Conservation (phyloP, 2,888 invertebrate genomes). For the Monoplex corrugatus region DNA sequence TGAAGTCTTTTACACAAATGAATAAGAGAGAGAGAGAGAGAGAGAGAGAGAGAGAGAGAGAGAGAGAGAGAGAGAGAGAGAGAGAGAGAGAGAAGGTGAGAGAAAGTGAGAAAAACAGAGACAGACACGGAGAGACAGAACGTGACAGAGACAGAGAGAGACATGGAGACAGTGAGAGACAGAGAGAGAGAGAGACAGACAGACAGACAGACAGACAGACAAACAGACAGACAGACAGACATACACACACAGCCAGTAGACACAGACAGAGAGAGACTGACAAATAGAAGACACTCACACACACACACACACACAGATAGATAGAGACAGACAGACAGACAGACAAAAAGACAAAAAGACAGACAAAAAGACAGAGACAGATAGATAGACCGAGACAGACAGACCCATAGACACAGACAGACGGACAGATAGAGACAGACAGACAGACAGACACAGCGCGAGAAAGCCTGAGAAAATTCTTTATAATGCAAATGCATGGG, state of each 20-base stretch:
- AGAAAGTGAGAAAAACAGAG: slow-evolving; percentile 35
- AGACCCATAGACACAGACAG: no score
- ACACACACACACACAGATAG: neutral
- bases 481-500: no score
- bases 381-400: no score
- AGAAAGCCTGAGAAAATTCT: no score
- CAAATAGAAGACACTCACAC: neutral
- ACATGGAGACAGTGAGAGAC: slow-evolving; percentile 26
- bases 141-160: slow-evolving; percentile 3
- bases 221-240: neutral
- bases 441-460: no score
- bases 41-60: slow-evolving; percentile 31
- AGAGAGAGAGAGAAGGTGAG: slow-evolving; percentile 35
- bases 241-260: neutral
- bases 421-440: no score
- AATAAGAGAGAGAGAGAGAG: slow-evolving; percentile 21
- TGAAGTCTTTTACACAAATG: no score
- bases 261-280: neutral
- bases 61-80: slow-evolving; percentile 26
- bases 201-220: neutral
- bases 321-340: neutral
- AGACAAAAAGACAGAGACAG: neutral
- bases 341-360: neutral
- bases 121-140: slow-evolving; percentile 28
- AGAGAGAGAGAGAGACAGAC: slow-evolving; percentile 28